Conservation (phyloP, 2,113 vertebrate species). For the Oncorhynchus clarkii region DNA sequence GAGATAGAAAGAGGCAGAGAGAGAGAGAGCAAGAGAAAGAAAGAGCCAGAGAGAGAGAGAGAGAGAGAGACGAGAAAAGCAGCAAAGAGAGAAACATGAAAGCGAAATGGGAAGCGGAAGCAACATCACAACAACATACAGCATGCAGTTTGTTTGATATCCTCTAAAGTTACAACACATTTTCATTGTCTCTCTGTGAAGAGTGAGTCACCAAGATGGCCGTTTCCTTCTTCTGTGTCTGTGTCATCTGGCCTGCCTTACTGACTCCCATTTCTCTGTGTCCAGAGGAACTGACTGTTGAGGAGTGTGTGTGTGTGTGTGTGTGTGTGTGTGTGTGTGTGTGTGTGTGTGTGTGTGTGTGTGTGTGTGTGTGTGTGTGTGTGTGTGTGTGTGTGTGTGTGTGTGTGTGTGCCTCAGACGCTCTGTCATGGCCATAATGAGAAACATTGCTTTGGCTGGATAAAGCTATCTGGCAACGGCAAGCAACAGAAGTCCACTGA, state of each 20-base stretch:
- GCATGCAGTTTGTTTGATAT: background rate
- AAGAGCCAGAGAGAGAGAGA: background rate
- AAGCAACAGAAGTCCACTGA: conserved; percentile 7
- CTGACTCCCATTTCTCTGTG: background rate
- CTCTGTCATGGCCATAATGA: conserved; percentile 17
- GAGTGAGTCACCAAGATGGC: background rate
- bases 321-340: background rate
- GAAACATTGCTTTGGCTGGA: background rate
- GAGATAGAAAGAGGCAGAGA: background rate
- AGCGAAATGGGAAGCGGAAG: background rate
- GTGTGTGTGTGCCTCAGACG: conserved; percentile 13
- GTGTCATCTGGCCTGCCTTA: background rate
- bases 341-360: background rate
- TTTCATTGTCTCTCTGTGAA: background rate
- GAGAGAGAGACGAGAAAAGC: too few relatives aligned
- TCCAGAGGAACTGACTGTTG: background rate
- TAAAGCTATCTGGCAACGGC: background rate
- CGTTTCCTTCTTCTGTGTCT: background rate
- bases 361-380: background rate
- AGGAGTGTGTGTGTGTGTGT: conserved; percentile 19
- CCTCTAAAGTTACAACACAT: background rate
- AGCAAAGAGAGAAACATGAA: background rate
- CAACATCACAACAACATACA: background rate
- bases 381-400: conserved; percentile 3
- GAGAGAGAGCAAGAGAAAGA: background rate